Conservation (phyloP, 2,888 invertebrate species). For the Panzeria rudis region DNA sequence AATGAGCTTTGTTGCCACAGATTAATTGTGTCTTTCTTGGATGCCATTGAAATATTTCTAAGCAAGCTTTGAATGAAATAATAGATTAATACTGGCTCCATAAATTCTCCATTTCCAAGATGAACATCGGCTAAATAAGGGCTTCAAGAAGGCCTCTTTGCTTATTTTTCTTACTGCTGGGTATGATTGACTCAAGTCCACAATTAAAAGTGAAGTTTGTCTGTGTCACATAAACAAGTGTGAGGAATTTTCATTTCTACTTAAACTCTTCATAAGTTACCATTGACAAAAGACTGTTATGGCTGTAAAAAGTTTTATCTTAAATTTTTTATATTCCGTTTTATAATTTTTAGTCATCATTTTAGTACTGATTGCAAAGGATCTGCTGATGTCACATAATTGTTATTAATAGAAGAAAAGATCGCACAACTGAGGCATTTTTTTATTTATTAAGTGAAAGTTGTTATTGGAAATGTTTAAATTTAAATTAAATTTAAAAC, state of each 20-base stretch:
- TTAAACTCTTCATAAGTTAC: neutral
- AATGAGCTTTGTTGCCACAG: no score
- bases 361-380: neutral
- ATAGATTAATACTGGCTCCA: no score
- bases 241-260: neutral
- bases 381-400: neutral
- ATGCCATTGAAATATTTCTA: no score
- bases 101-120: no score
- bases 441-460: no score
- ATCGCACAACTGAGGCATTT: neutral
- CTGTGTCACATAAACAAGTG: neutral
- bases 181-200: constrained; percentile 15
- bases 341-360: neutral
- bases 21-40: no score
- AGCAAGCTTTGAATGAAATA: no score
- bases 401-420: neutral
- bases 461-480: no score
- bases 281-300: neutral
- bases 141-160: neutral
- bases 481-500: no score
- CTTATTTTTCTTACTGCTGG: neutral
- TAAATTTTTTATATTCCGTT: neutral
- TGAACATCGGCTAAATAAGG: neutral
- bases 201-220: constrained; percentile 36
- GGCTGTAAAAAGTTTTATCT: neutral